Evolutionary conservation across 2,888 invertebrate genomes (phyloP), one percentile per base, ranked within the genome.

Genomic region (Agrypnus murinus): DNA sequence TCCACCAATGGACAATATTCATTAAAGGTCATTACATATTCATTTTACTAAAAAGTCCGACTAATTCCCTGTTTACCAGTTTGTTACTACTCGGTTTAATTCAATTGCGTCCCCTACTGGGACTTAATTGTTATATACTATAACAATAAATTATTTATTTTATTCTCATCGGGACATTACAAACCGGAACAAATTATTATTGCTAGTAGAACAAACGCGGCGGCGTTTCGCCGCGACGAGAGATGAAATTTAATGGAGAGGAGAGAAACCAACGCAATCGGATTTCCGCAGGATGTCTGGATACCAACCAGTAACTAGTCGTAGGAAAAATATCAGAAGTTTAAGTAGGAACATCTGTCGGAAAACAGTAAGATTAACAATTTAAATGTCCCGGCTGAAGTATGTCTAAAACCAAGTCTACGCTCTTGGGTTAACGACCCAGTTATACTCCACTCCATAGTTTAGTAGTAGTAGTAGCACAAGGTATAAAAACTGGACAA

Each of bases 361-460:
- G 60, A 57, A 67, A 65, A 31, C 55, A 48, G 36, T 69, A 64
- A 64, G 53, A 64, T 63, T 64, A 57, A 64, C 43, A 48, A 65
- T 64, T 69, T 70, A 70, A 70, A 70, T 65, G 65, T 31, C 70
- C 64, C 31, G n/a, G 65, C 43, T 55, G 25, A 50, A 70, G 68
- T 57, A 14, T 63, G 63, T 63, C 34, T n/a, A n/a, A n/a, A n/a
- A n/a, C n/a, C n/a, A n/a, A n/a, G n/a, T n/a, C n/a, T n/a, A n/a
- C n/a, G n/a, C n/a, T n/a, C 45, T 32, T 32, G 38, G 69, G 70
- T 70, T 53, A 70, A 70, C 70, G 70, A 66, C 70, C 70, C 43
- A 70, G 45, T 62, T 62, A 62, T 53, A n/a, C n/a, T n/a, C n/a
- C n/a, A n/a, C n/a, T n/a, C n/a, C n/a, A n/a, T n/a, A n/a, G n/a